phyloP scores from a whole-genome alignment of 2,888 invertebrate species.

The Drosophila silvestris region DNA sequence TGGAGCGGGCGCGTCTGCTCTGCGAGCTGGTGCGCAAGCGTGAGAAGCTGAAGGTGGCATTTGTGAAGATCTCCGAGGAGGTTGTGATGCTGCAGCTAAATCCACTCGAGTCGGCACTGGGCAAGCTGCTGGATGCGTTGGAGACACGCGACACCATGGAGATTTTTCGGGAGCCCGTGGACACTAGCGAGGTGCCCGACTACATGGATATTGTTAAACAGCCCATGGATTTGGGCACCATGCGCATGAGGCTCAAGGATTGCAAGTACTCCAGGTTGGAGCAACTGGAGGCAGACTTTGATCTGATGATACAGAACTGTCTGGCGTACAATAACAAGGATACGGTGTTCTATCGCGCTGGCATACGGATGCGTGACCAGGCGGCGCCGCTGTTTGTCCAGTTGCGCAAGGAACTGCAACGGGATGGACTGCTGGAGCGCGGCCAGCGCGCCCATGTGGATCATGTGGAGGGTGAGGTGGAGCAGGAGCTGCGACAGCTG shows the following conservation, averaged over 20 bases:
- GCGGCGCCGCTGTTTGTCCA: slow-evolving; percentile 92
- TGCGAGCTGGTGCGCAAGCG: slow-evolving; percentile 98
- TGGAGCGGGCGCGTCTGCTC: slow-evolving; percentile 95
- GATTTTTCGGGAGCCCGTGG: slow-evolving; percentile 97
- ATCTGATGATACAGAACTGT: slow-evolving; percentile 98
- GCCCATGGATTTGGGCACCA: slow-evolving; percentile 96
- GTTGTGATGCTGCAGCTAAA: slow-evolving; percentile 92
- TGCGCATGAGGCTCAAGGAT: slow-evolving; percentile 91
- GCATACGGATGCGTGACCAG: slow-evolving; percentile 95
- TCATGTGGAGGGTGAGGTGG: slow-evolving; percentile 87
- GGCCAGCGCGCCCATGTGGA: slow-evolving; percentile 85
- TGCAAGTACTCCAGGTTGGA: slow-evolving; percentile 90
- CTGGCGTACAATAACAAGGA: slow-evolving; percentile 97
- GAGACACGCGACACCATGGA: slow-evolving; percentile 92
- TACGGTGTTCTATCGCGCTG: slow-evolving; percentile 96
- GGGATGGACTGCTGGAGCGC: slow-evolving; percentile 83
- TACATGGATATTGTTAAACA: slow-evolving; percentile 93
- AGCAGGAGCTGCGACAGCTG: slow-evolving; percentile 86
- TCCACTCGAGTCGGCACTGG: slow-evolving; percentile 92
- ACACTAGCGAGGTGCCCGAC: slow-evolving; percentile 94
- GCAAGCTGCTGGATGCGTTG: slow-evolving; percentile 91
- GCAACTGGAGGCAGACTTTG: slow-evolving; percentile 95
- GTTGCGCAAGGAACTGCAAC: slow-evolving; percentile 89
- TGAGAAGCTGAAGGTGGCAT: slow-evolving; percentile 96
- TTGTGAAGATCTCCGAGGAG: slow-evolving; percentile 92